Conservation (phyloP, 2,797 vertebrate species). For the Eulemur coronatus region DNA sequence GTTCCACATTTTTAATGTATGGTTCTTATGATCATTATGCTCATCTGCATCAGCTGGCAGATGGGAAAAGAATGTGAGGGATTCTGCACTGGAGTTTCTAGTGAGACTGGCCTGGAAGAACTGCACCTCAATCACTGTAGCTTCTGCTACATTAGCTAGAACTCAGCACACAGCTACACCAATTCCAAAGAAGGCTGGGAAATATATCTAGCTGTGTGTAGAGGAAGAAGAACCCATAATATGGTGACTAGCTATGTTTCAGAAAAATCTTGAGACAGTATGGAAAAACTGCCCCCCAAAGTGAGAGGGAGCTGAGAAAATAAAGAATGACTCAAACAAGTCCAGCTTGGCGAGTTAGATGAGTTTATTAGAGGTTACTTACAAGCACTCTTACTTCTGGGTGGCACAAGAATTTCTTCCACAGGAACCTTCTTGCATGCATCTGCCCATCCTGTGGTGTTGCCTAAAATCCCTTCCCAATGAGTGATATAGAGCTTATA, state of each 20-base stretch:
- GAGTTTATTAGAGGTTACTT: no score
- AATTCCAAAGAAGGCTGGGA: background rate
- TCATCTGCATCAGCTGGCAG: background rate
- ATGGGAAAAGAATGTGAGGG: background rate
- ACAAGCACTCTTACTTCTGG: no score
- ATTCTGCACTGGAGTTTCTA: background rate
- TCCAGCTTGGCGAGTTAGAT: no score
- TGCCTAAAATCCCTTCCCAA: no score
- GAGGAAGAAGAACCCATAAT: background rate
- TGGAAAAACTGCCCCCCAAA: no score
- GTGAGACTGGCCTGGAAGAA: background rate
- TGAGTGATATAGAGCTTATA: no score
- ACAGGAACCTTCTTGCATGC: no score
- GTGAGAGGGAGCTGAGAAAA: no score
- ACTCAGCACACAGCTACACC: background rate
- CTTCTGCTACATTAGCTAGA: background rate
- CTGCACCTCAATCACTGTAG: background rate
- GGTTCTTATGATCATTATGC: background rate
- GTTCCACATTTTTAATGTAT: background rate
- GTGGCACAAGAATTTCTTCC: no score
- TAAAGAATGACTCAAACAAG: no score
- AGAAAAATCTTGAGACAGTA: no score
- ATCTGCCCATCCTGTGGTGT: no score
- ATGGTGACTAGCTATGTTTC: background rate
- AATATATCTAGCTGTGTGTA: background rate